Conservation (phyloP, 2,113 vertebrate species). For the Pseudorasbora parva region DNA sequence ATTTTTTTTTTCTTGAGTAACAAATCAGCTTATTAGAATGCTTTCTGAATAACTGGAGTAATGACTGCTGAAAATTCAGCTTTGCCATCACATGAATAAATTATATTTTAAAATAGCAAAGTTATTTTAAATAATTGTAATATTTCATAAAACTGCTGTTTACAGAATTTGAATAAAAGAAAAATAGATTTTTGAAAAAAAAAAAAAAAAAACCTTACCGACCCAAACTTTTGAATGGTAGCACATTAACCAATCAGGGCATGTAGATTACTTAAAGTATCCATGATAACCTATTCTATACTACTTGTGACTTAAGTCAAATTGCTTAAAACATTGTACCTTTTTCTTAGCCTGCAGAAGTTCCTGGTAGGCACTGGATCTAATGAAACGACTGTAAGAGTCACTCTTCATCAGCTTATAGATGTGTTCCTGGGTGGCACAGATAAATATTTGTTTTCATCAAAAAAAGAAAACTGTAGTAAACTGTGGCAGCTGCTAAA, state of each 20-base stretch:
- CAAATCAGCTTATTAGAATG: neutral
- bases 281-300: neutral
- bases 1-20: neutral
- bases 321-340: conserved; percentile 72
- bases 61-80: no score
- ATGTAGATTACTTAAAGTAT: neutral
- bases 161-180: neutral
- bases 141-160: neutral
- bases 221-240: neutral
- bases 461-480: no score
- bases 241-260: neutral
- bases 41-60: neutral
- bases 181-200: neutral
- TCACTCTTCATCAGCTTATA: conserved; percentile 99
- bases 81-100: neutral
- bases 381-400: conserved; percentile 97
- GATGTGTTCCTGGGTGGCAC: conserved; percentile 92
- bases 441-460: conserved; percentile 15
- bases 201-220: neutral
- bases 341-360: conserved; percentile 99
- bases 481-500: neutral
- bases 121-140: neutral
- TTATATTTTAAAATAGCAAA: neutral
- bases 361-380: conserved; percentile 99
- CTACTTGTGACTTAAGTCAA: neutral